These are phyloP conservation scores for Neosilurus hyrtlii DNA, from an alignment of 2,797 vertebrate species.

Conservation along the genomic window DNA sequence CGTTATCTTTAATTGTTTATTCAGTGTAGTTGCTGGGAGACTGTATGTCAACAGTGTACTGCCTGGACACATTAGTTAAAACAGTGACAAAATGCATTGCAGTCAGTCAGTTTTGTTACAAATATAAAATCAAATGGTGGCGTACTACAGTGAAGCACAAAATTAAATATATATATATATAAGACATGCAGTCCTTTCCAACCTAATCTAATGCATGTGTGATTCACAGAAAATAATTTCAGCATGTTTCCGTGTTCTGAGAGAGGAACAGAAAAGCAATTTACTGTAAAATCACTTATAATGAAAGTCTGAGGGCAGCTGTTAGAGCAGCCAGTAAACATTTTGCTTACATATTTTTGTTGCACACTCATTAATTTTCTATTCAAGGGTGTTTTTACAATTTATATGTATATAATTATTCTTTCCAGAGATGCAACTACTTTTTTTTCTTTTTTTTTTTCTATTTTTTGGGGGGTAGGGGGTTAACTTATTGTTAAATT, in stretches of 20 bases:
- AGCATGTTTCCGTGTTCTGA: conserved; percentile 13
- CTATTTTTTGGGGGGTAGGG: background rate
- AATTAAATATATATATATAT: background rate
- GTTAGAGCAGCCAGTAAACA: conserved; percentile 8
- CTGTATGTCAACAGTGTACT: background rate
- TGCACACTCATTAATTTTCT: background rate
- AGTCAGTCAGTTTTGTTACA: background rate
- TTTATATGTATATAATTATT: conserved; percentile 8
- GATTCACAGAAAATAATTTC: background rate
- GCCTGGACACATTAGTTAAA: background rate
- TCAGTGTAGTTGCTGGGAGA: background rate
- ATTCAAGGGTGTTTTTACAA: conserved; percentile 2
- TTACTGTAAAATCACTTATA: conserved; percentile 1
- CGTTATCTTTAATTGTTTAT: background rate
- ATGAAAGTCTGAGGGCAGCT: conserved; percentile 20
- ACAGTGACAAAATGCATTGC: background rate
- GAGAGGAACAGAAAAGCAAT: conserved; percentile 2
- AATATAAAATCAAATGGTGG: conserved; percentile 7
- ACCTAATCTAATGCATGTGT: conserved; percentile 5
- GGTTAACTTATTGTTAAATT: no score
- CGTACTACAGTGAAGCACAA: background rate
- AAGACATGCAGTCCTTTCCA: background rate
- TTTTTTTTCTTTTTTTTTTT: background rate
- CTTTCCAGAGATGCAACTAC: background rate
- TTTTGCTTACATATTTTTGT: background rate